Base-by-base conservation (phyloP, 2,113 vertebrate genomes). In the Nycticorax nycticorax region DNA sequence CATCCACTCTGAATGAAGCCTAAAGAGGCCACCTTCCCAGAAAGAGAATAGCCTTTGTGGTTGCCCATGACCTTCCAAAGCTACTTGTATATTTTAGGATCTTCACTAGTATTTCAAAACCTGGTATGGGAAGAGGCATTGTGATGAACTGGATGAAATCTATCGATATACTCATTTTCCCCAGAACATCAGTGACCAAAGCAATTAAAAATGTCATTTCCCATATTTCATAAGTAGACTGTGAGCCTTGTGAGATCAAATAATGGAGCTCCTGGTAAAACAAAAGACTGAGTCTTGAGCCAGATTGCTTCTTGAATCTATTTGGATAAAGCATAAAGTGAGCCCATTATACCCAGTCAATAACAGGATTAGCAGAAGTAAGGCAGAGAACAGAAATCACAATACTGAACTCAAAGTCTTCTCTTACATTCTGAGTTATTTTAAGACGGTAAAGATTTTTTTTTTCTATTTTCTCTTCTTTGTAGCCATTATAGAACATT, bases 361-460 rank as follows among this genome's bases (percentile, higher is more conserved):
- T 92, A 95, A 35, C 30, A 75, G 39, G 12, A 63, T 82, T 75
- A n/a, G 26, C 8, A 2, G 56, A 83, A 67, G 8, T 16, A 28
- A 88, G 39, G 30, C 43, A 80, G 39, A 62, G 55, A 93, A 41
- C 20, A 85, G 33, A 15, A 43, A 75, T 71, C 76, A 50, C 57
- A 57, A 18, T 41, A 22, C 52, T 68, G 21, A 90, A 56, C 50
- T 66, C 43, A 39, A 92, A 96, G 18, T 4, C 33, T 62, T 71
- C 69, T 71, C 33, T 48, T 75, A 72, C 14, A 53, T 37, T 79
- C 41, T 13, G 14, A 69, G 82, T 32, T 95, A 93, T 94, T 96
- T 97, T 84, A 77, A 77, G 78, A 75, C 48, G 19, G 11, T 57
- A 90, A 90, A 83, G 66, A 41, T 39, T 89, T 82, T 66, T 71